A percentile compares a stretch with the other conserved stretches of the same genome.
phyloP scores from a whole-genome alignment of 2,113 vertebrate genomes.

The Oryzias curvinotus region DNA sequence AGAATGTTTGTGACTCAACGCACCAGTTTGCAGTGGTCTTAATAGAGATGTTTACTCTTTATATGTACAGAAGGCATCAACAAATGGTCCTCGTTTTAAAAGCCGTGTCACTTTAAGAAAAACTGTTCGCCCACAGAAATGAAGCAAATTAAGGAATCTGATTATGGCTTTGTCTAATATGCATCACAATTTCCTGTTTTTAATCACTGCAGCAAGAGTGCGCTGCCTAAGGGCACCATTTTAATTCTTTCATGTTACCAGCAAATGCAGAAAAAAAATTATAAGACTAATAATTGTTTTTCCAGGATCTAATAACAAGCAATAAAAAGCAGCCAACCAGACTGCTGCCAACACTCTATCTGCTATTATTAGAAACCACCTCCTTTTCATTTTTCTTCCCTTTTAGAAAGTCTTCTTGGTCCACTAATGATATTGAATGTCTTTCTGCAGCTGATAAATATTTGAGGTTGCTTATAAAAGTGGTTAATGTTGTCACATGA shows the following conservation, averaged over 20 bases:
- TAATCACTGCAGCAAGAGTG: slow-evolving; percentile 96
- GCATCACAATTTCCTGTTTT: slow-evolving; percentile 97
- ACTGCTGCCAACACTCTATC: slow-evolving; percentile 86
- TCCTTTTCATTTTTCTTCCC: slow-evolving; percentile 66
- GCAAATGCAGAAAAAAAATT: slow-evolving; percentile 88
- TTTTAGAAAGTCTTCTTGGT: slow-evolving; percentile 12
- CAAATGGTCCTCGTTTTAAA: slow-evolving; percentile 43
- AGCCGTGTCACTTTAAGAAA: slow-evolving; percentile 87
- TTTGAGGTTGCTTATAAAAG: slow-evolving; percentile 92
- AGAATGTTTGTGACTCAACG: background rate
- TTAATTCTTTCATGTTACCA: slow-evolving; percentile 97
- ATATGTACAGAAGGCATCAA: background rate
- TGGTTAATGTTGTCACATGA: slow-evolving; percentile 91
- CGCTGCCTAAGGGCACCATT: slow-evolving; percentile 89
- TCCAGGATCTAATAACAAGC: slow-evolving; percentile 98
- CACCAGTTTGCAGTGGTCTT: background rate
- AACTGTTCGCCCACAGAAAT: slow-evolving; percentile 85
- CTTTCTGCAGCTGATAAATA: slow-evolving; percentile 87
- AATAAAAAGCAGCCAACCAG: slow-evolving; percentile 97
- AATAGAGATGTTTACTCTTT: background rate
- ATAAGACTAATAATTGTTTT: slow-evolving; percentile 87
- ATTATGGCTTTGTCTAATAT: slow-evolving; percentile 96
- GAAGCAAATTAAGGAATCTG: slow-evolving; percentile 98
- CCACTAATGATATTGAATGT: slow-evolving; percentile 82
- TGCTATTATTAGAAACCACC: slow-evolving; percentile 83